Base-by-base conservation (phyloP, 1,140 invertebrate genomes). In the Pentalonia nigronervosa region DNA sequence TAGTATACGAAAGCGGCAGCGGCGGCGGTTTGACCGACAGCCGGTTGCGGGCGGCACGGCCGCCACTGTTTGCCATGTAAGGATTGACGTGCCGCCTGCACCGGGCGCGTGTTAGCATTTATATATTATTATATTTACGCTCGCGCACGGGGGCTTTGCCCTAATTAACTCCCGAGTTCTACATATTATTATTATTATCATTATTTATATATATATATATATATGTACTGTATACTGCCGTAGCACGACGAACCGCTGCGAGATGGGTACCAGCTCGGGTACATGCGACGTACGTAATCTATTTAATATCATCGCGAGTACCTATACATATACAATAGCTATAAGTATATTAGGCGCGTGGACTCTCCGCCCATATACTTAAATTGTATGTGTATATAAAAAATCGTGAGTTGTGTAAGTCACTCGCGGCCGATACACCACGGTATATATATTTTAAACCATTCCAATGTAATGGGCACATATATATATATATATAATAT, bases 11-110 rank as follows among this genome's bases (percentile, higher is more conserved):
- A 56, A 41, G 88, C 50, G 53, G 88, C 88, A 50, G 86, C 45
- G 86, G 45, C n/a, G 47, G 45, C 47, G 60, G 60, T 86, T 53
- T 93, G 81, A 53, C 76, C 91, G 91, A 84, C 48, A 56, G 91
- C 47, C 45, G 67, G 56, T 91, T 17, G 36, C 90, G 90, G 56
- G 45, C 84, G 88, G 53, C 17, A 34, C 48, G 30, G 47, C 45
- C 30, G 30, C 48, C 76, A 93, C 91, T 93, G 91, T 93, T 93
- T 48, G 81, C 91, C 91, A 84, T 93, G 91, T 93, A 93, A 86
- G 91, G 91, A 93, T 93, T 93, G 91, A 93, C 91, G 81, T 86
- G 81, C 81, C 76, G 34, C 67, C 48, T 41, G 87, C 53, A 50
- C 87, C 48, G 34, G 89, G 36, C 41, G 88, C 67, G 47, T 25